A percentile compares a stretch with the other conserved stretches of the same genome.
Conservation (phyloP, 2,888 invertebrate genomes). For the Tetranychus piercei region DNA sequence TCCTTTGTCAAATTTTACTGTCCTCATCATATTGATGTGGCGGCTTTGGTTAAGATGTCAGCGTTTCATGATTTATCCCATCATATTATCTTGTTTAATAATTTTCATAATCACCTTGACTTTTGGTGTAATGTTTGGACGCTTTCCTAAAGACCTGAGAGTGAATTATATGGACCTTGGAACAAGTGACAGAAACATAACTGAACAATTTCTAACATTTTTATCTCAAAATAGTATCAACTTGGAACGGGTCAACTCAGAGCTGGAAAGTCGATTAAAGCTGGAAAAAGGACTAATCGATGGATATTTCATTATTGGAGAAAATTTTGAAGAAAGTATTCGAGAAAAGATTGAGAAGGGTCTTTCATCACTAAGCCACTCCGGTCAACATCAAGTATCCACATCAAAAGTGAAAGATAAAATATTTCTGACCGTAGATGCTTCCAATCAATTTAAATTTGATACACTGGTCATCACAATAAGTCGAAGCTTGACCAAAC, state of each 20-base stretch:
- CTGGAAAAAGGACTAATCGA: background rate
- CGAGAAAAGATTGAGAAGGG: background rate
- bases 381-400: background rate
- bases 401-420: background rate
- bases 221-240: background rate
- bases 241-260: background rate
- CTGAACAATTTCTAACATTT: background rate
- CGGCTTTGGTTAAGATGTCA: background rate
- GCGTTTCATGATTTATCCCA: conserved; percentile 6
- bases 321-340: background rate
- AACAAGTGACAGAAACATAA: background rate
- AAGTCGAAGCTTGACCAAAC: background rate
- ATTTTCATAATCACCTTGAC: background rate
- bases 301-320: conserved; percentile 3
- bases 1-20: background rate
- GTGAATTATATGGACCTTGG: background rate
- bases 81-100: conserved; percentile 1
- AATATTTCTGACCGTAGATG: background rate
- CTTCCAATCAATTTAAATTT: conserved; percentile 2
- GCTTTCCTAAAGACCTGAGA: background rate
- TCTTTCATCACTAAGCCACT: background rate
- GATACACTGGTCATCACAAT: background rate
- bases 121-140: conserved; percentile 6
- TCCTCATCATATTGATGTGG: background rate
- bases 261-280: background rate